phyloP scores from a whole-genome alignment of 2,888 invertebrate genomes.

The Spatulosminthurus flaviceps region DNA sequence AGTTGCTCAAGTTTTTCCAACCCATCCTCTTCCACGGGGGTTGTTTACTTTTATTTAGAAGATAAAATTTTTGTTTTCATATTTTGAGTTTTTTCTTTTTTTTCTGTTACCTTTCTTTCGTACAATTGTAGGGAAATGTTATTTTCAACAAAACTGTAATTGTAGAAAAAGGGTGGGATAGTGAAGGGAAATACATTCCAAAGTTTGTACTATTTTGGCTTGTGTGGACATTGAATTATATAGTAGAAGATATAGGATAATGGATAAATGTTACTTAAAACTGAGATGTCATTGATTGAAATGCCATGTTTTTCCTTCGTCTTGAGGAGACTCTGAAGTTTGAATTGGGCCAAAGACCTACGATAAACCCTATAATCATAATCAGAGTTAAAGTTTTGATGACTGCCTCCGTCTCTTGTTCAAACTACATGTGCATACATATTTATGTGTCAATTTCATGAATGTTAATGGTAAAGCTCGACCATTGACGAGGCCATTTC shows the following conservation, averaged over 20 bases:
- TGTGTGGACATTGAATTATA: too few species aligned
- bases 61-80: not conserved
- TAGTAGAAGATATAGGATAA: too few species aligned
- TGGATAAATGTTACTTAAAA: slow-evolving; percentile 39
- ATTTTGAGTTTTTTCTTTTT: not conserved
- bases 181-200: too few species aligned
- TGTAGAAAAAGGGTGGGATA: too few species aligned
- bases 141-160: too few species aligned
- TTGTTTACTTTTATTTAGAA: too few species aligned
- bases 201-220: too few species aligned
- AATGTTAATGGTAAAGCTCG: slow-evolving; percentile 46
- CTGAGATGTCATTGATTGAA: slow-evolving; percentile 39
- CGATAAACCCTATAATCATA: slow-evolving; percentile 52
- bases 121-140: too few species aligned
- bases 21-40: too few species aligned
- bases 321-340: slow-evolving; percentile 36
- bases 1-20: too few species aligned
- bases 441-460: slow-evolving; percentile 46
- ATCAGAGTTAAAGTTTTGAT: slow-evolving; percentile 37
- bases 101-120: not conserved
- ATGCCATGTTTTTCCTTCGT: slow-evolving; percentile 37
- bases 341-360: slow-evolving; percentile 53
- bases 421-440: not conserved
- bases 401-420: not conserved
- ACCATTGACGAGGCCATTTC: slow-evolving; percentile 47